Percentiles rank a stretch among this genome's conserved stretches.
Evolutionary conservation across 2,113 vertebrate genomes (phyloP).

Genomic region (Pampusana beccarii): DNA sequence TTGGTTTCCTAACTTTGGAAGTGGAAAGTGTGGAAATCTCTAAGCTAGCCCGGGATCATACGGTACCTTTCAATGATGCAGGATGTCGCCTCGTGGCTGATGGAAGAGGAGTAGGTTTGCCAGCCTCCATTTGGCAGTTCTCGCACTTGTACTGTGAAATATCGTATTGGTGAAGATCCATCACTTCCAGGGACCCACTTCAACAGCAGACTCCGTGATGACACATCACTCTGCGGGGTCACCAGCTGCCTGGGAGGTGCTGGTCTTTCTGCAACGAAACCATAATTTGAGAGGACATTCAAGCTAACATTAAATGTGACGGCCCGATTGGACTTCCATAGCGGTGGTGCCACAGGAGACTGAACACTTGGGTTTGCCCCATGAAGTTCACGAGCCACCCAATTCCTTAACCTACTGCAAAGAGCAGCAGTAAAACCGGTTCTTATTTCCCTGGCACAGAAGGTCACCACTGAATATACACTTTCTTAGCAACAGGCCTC

Average conservation of each 20-base stretch:
- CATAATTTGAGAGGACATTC: not conserved
- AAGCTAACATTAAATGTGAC: not conserved
- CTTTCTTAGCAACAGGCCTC: not conserved
- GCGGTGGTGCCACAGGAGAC: not conserved
- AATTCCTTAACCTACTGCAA: not conserved
- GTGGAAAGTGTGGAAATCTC: not conserved
- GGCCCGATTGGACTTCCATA: not conserved
- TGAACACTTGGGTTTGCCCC: not conserved
- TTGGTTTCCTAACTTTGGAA: not conserved
- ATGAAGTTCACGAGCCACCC: not conserved
- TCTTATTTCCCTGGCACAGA: not conserved
- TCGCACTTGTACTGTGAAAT: constrained; percentile 88
- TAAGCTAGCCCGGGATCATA: not conserved
- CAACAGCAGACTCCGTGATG: constrained; percentile 81
- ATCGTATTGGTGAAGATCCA: constrained; percentile 89
- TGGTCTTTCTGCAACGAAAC: constrained; percentile 84
- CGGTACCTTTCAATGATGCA: constrained; percentile 83
- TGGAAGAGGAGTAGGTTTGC: constrained; percentile 84
- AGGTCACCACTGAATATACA: not conserved
- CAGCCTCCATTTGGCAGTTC: constrained; percentile 84
- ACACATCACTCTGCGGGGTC: constrained; percentile 85
- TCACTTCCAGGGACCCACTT: constrained; percentile 88
- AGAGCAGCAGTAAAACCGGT: not conserved
- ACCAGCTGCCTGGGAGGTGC: constrained; percentile 85
- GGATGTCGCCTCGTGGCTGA: constrained; percentile 85